Evolutionary conservation across 2,888 invertebrate species (phyloP).

Genomic region (Epinotia ramella): DNA sequence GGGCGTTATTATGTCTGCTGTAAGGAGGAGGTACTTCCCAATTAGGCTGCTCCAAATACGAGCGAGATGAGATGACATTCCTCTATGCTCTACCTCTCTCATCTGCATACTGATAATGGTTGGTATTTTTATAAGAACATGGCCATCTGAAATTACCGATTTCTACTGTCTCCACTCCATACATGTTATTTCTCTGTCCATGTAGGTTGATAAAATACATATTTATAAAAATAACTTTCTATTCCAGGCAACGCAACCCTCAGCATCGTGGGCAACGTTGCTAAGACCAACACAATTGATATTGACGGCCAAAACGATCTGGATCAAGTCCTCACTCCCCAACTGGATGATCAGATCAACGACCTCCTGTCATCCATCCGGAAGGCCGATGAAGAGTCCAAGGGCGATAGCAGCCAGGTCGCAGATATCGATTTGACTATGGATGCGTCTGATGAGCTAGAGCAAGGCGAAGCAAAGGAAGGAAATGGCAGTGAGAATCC

Average conservation of each 20-base stretch:
- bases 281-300: constrained; percentile 41
- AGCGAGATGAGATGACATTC: too few species aligned
- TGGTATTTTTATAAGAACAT: too few species aligned
- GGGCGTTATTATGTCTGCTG: too few species aligned
- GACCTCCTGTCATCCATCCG: constrained; percentile 65
- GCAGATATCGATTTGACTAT: constrained; percentile 24
- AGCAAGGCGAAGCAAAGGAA: neutral
- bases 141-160: neutral
- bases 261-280: constrained; percentile 57
- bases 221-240: neutral
- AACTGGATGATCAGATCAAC: constrained; percentile 65
- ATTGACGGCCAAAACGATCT: constrained; percentile 24
- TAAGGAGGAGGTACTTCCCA: too few species aligned
- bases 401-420: neutral
- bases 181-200: neutral
- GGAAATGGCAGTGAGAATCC: constrained; percentile 10
- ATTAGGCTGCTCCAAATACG: too few species aligned
- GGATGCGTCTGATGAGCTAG: constrained; percentile 19
- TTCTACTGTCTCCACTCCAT: neutral
- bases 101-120: too few species aligned
- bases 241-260: constrained; percentile 60
- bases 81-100: too few species aligned
- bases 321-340: constrained; percentile 43
- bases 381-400: constrained; percentile 53
- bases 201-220: neutral